These are phyloP conservation scores for Colaptes auratus DNA, from an alignment of 2,113 vertebrate genomes.

Conservation along the genomic window DNA sequence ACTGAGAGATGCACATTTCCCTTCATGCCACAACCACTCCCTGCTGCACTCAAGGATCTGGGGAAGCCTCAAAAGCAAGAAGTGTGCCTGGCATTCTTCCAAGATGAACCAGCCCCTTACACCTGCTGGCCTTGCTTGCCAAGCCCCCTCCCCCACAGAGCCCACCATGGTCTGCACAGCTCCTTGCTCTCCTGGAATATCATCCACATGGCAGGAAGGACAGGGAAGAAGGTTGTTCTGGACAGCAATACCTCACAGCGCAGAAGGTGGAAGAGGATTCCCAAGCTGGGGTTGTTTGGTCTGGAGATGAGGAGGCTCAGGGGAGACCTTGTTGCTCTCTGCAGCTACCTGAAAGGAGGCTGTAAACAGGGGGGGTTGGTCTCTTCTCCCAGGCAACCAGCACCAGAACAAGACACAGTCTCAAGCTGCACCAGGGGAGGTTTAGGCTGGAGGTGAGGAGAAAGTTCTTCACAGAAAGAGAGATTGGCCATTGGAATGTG, in stretches of 20 bases:
- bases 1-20: not conserved
- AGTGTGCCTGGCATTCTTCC: not conserved
- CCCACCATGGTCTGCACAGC: fast-evolving
- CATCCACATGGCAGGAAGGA: not conserved
- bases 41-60: not conserved
- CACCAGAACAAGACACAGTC: no score
- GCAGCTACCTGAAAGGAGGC: no score
- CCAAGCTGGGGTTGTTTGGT: not conserved
- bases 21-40: not conserved
- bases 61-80: not conserved
- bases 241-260: not conserved
- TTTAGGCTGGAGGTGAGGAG: no score
- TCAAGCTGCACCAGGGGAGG: no score
- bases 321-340: no score
- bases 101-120: not conserved
- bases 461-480: no score
- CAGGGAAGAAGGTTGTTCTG: not conserved
- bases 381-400: no score
- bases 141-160: not conserved
- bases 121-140: not conserved
- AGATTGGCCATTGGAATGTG: no score
- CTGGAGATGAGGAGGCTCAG: no score
- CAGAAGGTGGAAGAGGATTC: not conserved
- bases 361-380: no score
- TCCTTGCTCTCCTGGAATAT: fast-evolving